Percentiles rank a stretch among this genome's conserved stretches.
phyloP scores from a whole-genome alignment of 2,113 vertebrate genomes.

The Phocoena sinus region DNA sequence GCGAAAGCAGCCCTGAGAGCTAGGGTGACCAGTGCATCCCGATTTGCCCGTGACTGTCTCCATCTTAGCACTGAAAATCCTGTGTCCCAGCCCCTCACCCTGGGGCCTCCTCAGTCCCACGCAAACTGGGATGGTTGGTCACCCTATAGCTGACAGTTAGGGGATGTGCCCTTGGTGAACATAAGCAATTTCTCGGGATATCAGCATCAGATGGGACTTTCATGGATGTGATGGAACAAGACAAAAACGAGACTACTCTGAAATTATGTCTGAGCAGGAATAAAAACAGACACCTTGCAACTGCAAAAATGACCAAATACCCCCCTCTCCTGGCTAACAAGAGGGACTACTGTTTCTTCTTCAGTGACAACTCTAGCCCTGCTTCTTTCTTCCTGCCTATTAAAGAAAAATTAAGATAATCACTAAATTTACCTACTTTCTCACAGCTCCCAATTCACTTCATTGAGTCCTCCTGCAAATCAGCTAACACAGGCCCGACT shows the following conservation, averaged over 20 bases:
- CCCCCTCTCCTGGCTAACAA: slow-evolving; percentile 10
- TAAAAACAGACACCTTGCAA: not conserved
- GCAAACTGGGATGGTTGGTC: not conserved
- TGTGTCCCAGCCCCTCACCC: not conserved
- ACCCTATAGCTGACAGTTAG: not conserved
- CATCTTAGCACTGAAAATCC: not conserved
- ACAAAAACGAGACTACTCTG: not conserved
- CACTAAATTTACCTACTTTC: not conserved
- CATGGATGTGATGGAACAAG: not conserved
- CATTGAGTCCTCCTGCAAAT: not conserved
- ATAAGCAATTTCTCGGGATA: not conserved
- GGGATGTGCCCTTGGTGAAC: not conserved
- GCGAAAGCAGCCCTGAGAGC: not conserved
- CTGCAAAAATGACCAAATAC: not conserved
- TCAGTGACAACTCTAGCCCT: not conserved
- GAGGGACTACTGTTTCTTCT: not conserved
- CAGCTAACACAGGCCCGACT: not conserved
- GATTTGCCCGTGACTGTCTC: not conserved
- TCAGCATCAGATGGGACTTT: not conserved
- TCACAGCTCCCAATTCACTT: not conserved
- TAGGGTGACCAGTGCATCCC: not conserved
- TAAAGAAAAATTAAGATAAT: not conserved
- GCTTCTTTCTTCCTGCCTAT: not conserved
- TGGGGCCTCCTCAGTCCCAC: not conserved
- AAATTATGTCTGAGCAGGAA: not conserved